Base-by-base conservation (phyloP, 1,140 invertebrate genomes). In the Heterodera carotae region DNA sequence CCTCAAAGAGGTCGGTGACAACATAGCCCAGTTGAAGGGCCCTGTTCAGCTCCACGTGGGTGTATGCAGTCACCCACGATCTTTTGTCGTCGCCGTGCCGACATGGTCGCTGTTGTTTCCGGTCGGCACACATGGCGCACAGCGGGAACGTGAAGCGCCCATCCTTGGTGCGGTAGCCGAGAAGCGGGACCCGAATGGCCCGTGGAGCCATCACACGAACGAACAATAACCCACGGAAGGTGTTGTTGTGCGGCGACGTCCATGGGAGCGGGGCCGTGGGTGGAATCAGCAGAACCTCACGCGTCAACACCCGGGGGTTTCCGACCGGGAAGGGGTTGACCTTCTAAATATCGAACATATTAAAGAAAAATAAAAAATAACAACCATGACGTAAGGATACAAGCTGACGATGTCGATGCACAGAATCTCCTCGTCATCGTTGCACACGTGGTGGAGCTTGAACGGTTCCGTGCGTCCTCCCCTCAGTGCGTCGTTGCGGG, bases 21-120 rank as follows among this genome's bases (percentile, higher is more conserved):
- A 53, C 12, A 2, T 53, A 69, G n/a, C 25, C 48, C 29, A 33
- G 48, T 27, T 8, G 0, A 2, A 77, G 22, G 0, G 76, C 76
- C 4, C 34, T 27, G 36, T 77, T 77, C 7, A 77, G 33, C 76
- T 59, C 76, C 0, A 56, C 48, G 56, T 77, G 76, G 2, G 76
- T 77, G 31, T 77, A 77, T 1, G 39, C 68, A 3, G 7, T 2
- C 39, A 69, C 15, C 68, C 68, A 69, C 12, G 68, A 69, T 0
- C 68, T 8, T 3, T 69, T 25, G 25, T 39, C 27, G 6, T 8
- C 27, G 4, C 29, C 12, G 25, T 69, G 67, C 5, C 22, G 36
- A 33, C 67, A 69, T 1, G 67, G 31, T 2, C 31, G 31, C 33
- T 69, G 67, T 69, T 69, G 67, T 6, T 27, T 4, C 0, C 48